Base-by-base conservation (phyloP, 2,797 vertebrate species). In the Enteromius mattozi region DNA sequence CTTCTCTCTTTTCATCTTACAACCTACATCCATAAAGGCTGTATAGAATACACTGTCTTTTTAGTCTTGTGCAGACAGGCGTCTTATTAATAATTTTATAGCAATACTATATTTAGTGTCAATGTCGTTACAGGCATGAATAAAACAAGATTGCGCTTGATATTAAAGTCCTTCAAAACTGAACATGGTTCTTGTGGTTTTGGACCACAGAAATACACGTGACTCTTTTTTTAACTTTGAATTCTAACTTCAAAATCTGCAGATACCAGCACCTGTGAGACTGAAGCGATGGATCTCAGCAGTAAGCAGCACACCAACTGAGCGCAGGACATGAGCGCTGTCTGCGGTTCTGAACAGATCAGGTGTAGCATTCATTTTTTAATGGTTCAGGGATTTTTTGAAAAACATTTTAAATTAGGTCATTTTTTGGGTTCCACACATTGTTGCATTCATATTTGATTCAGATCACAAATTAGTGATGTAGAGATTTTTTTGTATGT, bases 81-180 rank as follows among this genome's bases (percentile, higher is more conserved):
- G 4, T 51, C 74, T 69, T 17, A 37, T 83, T 83, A 78, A 78
- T 77, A 3, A 71, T 84, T 72, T 37, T 72, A 42, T 65, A 49
- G 76, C 37, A 37, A 61, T 0, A 1, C 24, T 84, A 76, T 75
- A 54, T 59, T 49, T 78, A 61, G 75, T 33, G 49, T 75, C 40
- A 51, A 49, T 21, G 30, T 12, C 5, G n/a, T 21, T 49, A n/a
- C 54, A 78, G 27, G 6, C 10, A 37, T 49, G 40, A 84, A 40
- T 84, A 51, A 79, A 65, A 63, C 30, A 63, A 78, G 37, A 78
- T 24, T n/a, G 24, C 10, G 12, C 27, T 56, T 78, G 16, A 66
- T 51, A 56, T 27, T 68, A 17, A 77, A 77, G 49, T 66, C 14
- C 30, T 42, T 68, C 7, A 42, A 27, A 21, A 40, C 17, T 16